Evolutionary conservation across 1,140 invertebrate species (phyloP).

Genomic region (Manduca sexta): DNA sequence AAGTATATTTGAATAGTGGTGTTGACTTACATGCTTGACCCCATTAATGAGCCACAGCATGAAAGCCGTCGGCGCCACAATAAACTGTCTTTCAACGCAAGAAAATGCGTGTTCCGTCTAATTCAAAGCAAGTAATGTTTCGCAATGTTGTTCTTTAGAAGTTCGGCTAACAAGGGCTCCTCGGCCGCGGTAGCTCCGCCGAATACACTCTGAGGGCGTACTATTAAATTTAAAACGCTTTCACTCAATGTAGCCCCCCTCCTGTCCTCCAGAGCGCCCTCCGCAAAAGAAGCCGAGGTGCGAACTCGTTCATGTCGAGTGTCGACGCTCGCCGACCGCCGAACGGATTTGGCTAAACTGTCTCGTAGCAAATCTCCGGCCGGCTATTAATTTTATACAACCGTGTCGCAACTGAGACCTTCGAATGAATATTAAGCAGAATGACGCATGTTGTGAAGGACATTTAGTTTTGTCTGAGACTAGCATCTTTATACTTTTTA

Average conservation of each 20-base stretch:
- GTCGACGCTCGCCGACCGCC: background rate
- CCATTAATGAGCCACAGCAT: constrained; percentile 9
- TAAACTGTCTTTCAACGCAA: background rate
- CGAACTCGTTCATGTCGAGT: constrained; percentile 15
- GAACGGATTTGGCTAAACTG: constrained; percentile 24
- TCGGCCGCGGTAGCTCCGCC: constrained; percentile 30
- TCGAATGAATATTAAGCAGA: constrained; percentile 13
- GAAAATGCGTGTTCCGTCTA: background rate
- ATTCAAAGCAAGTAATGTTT: constrained; percentile 18
- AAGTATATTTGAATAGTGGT: constrained; percentile 1
- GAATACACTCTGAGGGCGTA: constrained; percentile 41
- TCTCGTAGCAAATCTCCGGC: constrained; percentile 8
- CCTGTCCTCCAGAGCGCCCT: constrained; percentile 7
- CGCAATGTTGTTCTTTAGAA: constrained; percentile 32
- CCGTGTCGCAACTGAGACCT: background rate
- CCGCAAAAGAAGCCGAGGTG: constrained; percentile 8
- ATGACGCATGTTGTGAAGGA: constrained; percentile 12
- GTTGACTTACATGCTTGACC: constrained; percentile 23
- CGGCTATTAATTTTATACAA: constrained; percentile 2
- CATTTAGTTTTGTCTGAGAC: background rate
- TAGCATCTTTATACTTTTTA: background rate
- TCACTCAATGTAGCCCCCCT: constrained; percentile 38
- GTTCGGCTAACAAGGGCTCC: constrained; percentile 34
- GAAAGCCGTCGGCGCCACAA: too few species aligned
- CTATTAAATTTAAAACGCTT: constrained; percentile 62